phyloP scores from a whole-genome alignment of 2,113 vertebrate genomes.

The Atrichornis clamosus region DNA sequence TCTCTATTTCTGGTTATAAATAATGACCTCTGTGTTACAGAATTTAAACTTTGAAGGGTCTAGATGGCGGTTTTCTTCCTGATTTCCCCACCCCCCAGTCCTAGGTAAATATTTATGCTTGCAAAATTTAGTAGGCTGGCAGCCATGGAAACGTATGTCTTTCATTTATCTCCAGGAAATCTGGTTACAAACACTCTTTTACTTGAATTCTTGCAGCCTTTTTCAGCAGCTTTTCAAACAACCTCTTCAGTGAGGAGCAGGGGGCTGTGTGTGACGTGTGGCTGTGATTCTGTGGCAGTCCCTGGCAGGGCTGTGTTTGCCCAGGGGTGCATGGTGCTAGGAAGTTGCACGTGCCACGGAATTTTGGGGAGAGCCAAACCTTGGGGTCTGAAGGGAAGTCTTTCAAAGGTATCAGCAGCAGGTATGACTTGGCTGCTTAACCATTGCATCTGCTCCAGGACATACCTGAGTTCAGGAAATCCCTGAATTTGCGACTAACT shows the following conservation, averaged over 20 bases:
- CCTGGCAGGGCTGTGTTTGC: background rate
- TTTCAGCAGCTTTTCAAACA: background rate
- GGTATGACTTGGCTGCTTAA: background rate
- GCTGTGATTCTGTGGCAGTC: background rate
- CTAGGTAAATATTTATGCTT: constrained; percentile 66
- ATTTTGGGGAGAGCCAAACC: background rate
- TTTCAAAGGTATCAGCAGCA: background rate
- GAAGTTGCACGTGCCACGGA: rapidly evolving
- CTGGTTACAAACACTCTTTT: constrained; percentile 25
- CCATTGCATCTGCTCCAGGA: background rate
- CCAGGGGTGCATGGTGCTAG: background rate
- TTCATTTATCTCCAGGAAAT: constrained; percentile 53
- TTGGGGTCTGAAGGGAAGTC: background rate
- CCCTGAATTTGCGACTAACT: background rate
- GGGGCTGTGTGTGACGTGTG: background rate
- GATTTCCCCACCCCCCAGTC: background rate
- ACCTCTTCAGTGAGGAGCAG: background rate
- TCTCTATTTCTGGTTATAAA: constrained; percentile 45
- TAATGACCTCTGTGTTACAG: constrained; percentile 37
- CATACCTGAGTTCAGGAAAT: background rate
- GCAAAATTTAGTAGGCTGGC: constrained; percentile 44
- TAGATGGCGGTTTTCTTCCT: constrained; percentile 23
- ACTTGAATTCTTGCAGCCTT: constrained; percentile 20
- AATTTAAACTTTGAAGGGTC: constrained; percentile 34
- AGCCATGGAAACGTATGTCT: constrained; percentile 35